phyloP scores from a whole-genome alignment of 2,797 vertebrate genomes.

The Chromobotia macracanthus region DNA sequence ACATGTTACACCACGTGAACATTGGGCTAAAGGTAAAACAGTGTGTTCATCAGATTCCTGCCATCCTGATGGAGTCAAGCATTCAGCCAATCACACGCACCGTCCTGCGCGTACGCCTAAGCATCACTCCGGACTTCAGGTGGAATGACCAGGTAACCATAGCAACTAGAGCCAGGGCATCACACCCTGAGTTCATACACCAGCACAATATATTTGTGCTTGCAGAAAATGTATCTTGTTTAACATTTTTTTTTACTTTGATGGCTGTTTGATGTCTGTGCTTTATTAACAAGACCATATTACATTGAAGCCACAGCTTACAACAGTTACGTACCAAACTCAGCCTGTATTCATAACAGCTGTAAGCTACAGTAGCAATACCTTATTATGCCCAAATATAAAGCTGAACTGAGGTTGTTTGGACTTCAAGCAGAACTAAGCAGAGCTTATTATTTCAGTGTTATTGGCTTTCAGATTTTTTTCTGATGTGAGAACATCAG shows the following conservation, averaged over 20 bases:
- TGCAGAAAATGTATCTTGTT: not conserved
- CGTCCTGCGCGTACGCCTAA: slow-evolving; percentile 88
- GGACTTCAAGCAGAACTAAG: no score
- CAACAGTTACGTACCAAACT: not conserved
- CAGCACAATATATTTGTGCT: not conserved
- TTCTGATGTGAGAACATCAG: not conserved
- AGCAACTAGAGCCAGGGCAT: slow-evolving; percentile 23
- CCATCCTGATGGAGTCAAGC: slow-evolving; percentile 88
- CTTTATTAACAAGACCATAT: not conserved
- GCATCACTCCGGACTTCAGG: slow-evolving; percentile 87
- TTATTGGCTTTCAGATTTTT: no score
- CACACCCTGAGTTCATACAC: slow-evolving; percentile 12
- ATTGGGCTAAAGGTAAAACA: slow-evolving; percentile 94
- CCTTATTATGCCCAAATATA: no score
- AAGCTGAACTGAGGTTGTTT: no score
- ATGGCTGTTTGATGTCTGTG: not conserved
- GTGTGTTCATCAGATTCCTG: slow-evolving; percentile 94
- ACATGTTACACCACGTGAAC: slow-evolving; percentile 98
- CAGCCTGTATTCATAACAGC: no score
- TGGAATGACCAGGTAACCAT: slow-evolving; percentile 94
- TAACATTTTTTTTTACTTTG: not conserved
- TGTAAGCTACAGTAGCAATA: no score
- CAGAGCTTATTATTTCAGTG: no score
- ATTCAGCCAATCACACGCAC: slow-evolving; percentile 98
- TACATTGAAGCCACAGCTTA: not conserved